Conservation (phyloP, 1,140 invertebrate species). For the Aricia agestis region DNA sequence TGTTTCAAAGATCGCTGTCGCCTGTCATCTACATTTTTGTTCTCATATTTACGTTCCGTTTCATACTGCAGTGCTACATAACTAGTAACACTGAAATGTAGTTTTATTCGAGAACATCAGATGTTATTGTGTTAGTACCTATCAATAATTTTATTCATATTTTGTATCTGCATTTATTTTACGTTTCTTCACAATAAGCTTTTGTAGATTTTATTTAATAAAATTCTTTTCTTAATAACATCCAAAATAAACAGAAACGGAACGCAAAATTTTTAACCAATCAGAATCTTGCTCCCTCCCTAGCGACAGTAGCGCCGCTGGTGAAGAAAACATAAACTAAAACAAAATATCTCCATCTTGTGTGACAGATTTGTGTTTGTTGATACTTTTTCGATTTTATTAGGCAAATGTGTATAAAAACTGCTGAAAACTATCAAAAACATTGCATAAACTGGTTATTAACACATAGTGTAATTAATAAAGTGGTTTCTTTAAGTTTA, state of each 20-base stretch:
- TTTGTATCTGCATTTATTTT: not conserved
- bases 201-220: not conserved
- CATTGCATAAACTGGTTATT: constrained; percentile 31
- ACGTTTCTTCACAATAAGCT: not conserved
- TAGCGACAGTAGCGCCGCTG: constrained; percentile 48
- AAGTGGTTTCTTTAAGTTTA: constrained; percentile 34
- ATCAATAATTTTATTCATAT: not conserved
- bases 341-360: constrained; percentile 75
- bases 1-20: not conserved
- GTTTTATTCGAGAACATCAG: not conserved
- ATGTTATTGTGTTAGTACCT: not conserved
- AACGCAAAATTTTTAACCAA: constrained; percentile 52
- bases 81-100: not conserved
- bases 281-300: constrained; percentile 46
- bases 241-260: constrained; percentile 30
- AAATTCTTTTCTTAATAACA: not conserved
- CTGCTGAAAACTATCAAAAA: constrained; percentile 44
- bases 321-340: constrained; percentile 61
- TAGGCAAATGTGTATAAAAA: constrained; percentile 57
- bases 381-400: constrained; percentile 70
- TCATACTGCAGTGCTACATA: not conserved
- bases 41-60: not conserved
- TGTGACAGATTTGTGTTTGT: constrained; percentile 77
- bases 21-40: constrained; percentile 10
- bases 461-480: constrained; percentile 32